Evolutionary conservation across 2,797 vertebrate genomes (phyloP).

Genomic region (Chelidonichthys spinosus): DNA sequence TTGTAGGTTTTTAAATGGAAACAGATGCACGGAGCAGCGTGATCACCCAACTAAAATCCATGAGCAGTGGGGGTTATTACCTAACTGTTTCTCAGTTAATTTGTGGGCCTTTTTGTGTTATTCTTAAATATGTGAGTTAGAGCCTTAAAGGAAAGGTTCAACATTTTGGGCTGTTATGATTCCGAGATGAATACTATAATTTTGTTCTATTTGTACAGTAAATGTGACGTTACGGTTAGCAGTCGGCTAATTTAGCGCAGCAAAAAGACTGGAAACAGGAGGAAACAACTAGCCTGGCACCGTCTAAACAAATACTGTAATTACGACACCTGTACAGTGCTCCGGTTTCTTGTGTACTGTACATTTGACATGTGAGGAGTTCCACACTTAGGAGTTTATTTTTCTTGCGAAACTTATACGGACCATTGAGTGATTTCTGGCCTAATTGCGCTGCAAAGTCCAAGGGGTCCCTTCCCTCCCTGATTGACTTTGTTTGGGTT

Average conservation of each 20-base stretch:
- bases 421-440: slow-evolving; percentile 35
- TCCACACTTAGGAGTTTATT: slow-evolving; percentile 39
- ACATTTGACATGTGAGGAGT: slow-evolving; percentile 34
- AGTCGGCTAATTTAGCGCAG: neutral
- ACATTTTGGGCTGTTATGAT: neutral
- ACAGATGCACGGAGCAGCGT: slow-evolving; percentile 64
- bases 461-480: neutral
- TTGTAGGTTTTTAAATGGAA: slow-evolving; percentile 68
- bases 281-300: neutral
- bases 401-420: slow-evolving; percentile 42
- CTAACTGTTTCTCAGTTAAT: slow-evolving; percentile 34
- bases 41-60: slow-evolving; percentile 49
- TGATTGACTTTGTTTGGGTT: slow-evolving; percentile 44
- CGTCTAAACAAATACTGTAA: neutral
- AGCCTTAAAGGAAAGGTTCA: neutral
- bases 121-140: neutral
- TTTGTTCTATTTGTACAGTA: neutral
- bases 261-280: neutral
- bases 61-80: slow-evolving; percentile 44
- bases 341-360: slow-evolving; percentile 15
- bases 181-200: neutral
- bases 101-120: neutral
- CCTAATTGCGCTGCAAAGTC: slow-evolving; percentile 37
- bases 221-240: neutral
- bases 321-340: neutral